A percentile compares a stretch with the other conserved stretches of the same genome.
phyloP scores from a whole-genome alignment of 1,140 invertebrate species.

The Vollenhovia emeryi region DNA sequence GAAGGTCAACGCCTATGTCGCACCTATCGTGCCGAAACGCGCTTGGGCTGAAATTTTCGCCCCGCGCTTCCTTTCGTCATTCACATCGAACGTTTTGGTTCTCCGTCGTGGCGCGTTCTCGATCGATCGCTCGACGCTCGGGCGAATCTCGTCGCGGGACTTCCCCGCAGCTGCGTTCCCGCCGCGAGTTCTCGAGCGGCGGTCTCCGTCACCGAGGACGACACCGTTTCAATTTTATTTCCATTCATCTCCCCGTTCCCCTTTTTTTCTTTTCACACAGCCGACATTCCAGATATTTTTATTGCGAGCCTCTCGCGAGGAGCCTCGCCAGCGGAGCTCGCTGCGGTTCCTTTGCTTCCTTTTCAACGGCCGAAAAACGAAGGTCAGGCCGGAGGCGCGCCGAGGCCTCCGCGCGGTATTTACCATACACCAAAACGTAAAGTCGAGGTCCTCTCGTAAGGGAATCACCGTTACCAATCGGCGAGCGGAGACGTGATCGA shows the following conservation, averaged over 20 bases:
- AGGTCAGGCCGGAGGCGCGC: slow-evolving; percentile 18
- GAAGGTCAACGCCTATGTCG: slow-evolving; percentile 45
- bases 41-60: background rate
- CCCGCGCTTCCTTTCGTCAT: background rate
- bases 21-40: slow-evolving; percentile 1
- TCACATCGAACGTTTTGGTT: background rate
- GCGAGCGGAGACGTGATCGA: background rate
- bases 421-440: slow-evolving; percentile 24
- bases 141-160: no score
- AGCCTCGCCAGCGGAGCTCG: background rate
- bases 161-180: no score
- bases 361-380: slow-evolving; percentile 31
- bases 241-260: background rate
- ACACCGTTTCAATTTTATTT: background rate
- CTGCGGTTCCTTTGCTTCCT: slow-evolving; percentile 12
- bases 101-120: background rate
- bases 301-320: background rate
- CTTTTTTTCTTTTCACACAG: background rate
- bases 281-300: background rate
- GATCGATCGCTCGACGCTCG: background rate
- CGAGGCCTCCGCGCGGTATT: slow-evolving; percentile 2
- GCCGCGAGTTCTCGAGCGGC: background rate
- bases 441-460: slow-evolving; percentile 19
- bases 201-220: background rate
- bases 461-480: slow-evolving; percentile 43